Percentiles rank a stretch among this genome's conserved stretches.
These are phyloP conservation scores for Poeciliopsis gracilis DNA, from an alignment of 2,797 vertebrate genomes.

Conservation along the genomic window DNA sequence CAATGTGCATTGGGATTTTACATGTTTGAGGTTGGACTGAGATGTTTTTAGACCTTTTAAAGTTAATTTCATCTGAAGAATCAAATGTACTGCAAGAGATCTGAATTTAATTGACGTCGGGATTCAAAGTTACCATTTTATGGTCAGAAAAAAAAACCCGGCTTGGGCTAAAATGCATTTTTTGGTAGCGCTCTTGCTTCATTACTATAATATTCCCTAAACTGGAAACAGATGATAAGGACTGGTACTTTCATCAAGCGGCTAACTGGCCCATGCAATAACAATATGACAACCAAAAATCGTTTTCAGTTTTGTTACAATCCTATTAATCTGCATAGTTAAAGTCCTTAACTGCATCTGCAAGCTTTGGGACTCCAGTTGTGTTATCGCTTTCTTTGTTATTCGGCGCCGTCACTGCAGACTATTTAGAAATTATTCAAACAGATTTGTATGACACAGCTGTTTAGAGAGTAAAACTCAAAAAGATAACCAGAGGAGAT, in stretches of 20 bases:
- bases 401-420: neutral
- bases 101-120: neutral
- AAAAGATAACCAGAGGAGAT: slow-evolving; percentile 6
- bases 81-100: neutral
- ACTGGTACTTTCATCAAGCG: neutral
- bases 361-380: neutral
- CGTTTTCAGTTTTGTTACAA: neutral
- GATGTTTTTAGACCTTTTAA: neutral
- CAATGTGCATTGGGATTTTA: neutral
- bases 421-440: neutral
- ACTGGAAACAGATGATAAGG: neutral
- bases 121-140: neutral
- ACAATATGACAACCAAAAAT: neutral
- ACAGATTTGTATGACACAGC: neutral
- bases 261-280: neutral
- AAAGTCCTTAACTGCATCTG: neutral
- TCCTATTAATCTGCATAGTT: neutral
- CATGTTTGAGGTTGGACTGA: neutral
- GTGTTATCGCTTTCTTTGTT: neutral
- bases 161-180: neutral
- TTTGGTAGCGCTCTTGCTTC: neutral
- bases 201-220: neutral
- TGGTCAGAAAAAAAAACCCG: neutral
- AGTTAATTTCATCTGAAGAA: neutral
- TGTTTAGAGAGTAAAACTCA: neutral